These are phyloP conservation scores for Actinemys pallida DNA, from an alignment of 2,113 vertebrate species.

Conservation along the genomic window DNA sequence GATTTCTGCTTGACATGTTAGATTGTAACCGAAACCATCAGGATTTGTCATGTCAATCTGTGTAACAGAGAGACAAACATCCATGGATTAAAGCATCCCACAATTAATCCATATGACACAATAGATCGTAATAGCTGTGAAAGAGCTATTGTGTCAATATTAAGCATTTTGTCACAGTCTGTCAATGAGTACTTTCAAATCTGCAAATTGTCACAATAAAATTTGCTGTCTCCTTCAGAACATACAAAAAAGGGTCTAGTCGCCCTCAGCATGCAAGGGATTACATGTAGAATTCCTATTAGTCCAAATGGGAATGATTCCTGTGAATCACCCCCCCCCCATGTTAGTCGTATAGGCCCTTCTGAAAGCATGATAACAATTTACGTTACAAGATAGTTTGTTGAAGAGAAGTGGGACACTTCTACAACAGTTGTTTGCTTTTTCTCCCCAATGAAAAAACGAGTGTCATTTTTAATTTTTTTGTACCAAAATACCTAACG, in stretches of 20 bases:
- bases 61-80: not conserved
- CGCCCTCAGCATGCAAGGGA: not conserved
- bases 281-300: not conserved
- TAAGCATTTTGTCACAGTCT: slow-evolving; percentile 43
- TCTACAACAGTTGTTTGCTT: not conserved
- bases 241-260: not conserved
- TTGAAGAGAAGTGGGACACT: not conserved
- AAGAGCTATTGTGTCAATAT: slow-evolving; percentile 13
- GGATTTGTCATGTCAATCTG: not conserved
- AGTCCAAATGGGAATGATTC: not conserved
- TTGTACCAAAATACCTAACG: slow-evolving; percentile 34
- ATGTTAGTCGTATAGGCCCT: not conserved
- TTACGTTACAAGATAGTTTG: not conserved
- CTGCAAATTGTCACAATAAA: slow-evolving; percentile 43
- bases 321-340: not conserved
- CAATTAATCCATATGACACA: not conserved
- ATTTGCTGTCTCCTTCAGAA: not conserved
- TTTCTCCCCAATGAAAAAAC: not conserved
- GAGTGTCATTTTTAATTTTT: slow-evolving; percentile 26
- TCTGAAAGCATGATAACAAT: not conserved
- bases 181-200: slow-evolving; percentile 7
- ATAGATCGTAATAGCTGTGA: slow-evolving; percentile 8
- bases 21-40: not conserved
- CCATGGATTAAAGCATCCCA: not conserved
- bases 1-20: not conserved